Evolutionary conservation across 2,888 invertebrate genomes (phyloP).

Genomic region (Chymomyza fuscimana): DNA sequence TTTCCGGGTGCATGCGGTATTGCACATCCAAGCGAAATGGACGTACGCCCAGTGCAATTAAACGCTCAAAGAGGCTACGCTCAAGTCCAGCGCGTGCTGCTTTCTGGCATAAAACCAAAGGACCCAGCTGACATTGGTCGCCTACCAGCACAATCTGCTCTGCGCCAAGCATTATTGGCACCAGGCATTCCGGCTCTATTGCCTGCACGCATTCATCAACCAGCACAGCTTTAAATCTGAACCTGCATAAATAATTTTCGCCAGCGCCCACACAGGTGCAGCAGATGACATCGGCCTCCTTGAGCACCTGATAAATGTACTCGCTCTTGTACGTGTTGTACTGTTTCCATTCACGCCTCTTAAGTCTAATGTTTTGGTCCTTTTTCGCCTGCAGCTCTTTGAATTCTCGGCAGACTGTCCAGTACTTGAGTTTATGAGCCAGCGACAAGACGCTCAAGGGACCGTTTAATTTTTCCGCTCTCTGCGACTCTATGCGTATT

Average conservation of each 20-base stretch:
- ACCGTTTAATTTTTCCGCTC: conserved; percentile 98
- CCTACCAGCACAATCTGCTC: conserved; percentile 98
- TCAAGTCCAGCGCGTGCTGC: conserved; percentile 98
- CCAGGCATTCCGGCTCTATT: conserved; percentile 99
- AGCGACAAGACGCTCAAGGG: conserved; percentile 97
- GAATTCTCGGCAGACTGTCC: conserved; percentile 95
- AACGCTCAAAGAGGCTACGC: conserved; percentile 97
- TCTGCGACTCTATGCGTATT: conserved; percentile 97
- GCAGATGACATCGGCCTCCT: conserved; percentile 91
- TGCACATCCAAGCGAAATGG: conserved; percentile 98
- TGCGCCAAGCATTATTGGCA: conserved; percentile 98
- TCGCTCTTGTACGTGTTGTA: too few relatives aligned
- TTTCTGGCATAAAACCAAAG: conserved; percentile 99
- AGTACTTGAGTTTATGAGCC: conserved; percentile 97
- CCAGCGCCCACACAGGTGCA: conserved; percentile 99
- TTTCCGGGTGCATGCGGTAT: conserved; percentile 99
- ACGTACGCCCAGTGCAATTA: conserved; percentile 97
- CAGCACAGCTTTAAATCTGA: conserved; percentile 97
- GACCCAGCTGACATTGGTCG: conserved; percentile 99
- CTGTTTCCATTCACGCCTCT: too few relatives aligned
- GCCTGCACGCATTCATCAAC: conserved; percentile 99
- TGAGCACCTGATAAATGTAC: too few relatives aligned
- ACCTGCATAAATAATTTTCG: conserved; percentile 92
- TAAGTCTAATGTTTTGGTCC: conserved; percentile 80
- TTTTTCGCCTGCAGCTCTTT: conserved; percentile 97